A percentile compares a stretch with the other conserved stretches of the same genome.
Evolutionary conservation across 2,888 invertebrate species (phyloP).

Genomic region (Cyclophora punctaria): DNA sequence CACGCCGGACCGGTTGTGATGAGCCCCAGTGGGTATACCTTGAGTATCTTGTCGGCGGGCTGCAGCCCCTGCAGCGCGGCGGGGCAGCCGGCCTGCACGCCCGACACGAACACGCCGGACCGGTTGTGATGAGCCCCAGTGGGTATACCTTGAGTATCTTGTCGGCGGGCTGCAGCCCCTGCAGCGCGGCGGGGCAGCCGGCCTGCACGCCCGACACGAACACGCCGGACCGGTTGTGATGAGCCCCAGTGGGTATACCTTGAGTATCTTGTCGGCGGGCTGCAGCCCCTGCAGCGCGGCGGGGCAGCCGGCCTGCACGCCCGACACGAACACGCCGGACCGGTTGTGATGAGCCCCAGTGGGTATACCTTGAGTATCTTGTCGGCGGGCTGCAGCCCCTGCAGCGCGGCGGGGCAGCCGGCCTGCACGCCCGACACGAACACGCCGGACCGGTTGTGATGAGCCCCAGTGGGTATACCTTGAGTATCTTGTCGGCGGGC

Average conservation of each 20-base stretch:
- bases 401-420: constrained; percentile 94
- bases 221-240: constrained; percentile 97
- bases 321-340: constrained; percentile 98
- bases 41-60: constrained; percentile 96
- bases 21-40: constrained; percentile 76
- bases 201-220: constrained; percentile 99
- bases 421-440: constrained; percentile 99
- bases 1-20: constrained; percentile 97
- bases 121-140: constrained; percentile 86
- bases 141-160: constrained; percentile 89
- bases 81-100: constrained; percentile 96
- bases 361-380: constrained; percentile 89
- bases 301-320: constrained; percentile 96
- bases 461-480: constrained; percentile 76
- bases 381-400: constrained; percentile 96
- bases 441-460: constrained; percentile 97
- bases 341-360: constrained; percentile 86
- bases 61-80: constrained; percentile 96
- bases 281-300: constrained; percentile 96
- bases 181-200: constrained; percentile 94
- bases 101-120: constrained; percentile 98
- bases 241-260: constrained; percentile 76
- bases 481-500: constrained; percentile 96
- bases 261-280: constrained; percentile 96
- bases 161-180: constrained; percentile 96